Base-by-base conservation (phyloP, 2,888 invertebrate genomes). In the Arctia plantaginis region DNA sequence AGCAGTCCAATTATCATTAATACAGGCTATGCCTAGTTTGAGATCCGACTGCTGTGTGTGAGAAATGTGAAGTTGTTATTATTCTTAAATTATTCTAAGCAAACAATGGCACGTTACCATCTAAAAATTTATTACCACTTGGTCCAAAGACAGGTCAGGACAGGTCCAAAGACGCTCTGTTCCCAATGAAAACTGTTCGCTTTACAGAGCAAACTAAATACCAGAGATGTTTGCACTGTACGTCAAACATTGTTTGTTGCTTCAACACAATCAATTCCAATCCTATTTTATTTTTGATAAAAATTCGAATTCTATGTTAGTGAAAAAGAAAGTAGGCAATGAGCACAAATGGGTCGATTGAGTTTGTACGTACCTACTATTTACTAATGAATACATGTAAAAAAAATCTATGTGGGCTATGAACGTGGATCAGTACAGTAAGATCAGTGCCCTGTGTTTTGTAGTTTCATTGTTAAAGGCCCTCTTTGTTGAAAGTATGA, bases 121-220 rank as follows among this genome's bases (percentile, higher is more conserved):
- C n/a, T n/a, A n/a, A n/a, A n/a, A n/a, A n/a, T n/a, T n/a, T n/a
- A n/a, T n/a, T n/a, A n/a, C n/a, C n/a, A n/a, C n/a, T n/a, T n/a
- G n/a, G n/a, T n/a, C n/a, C n/a, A n/a, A n/a, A n/a, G n/a, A n/a
- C n/a, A n/a, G n/a, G n/a, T n/a, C n/a, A n/a, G n/a, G n/a, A n/a
- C n/a, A n/a, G n/a, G n/a, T n/a, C n/a, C n/a, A n/a, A n/a, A n/a
- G n/a, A n/a, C 73, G 72, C 76, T 72, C 68, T 76, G 30, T 67
- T 47, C 72, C 64, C 84, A 82, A 84, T 81, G 79, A 84, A 81
- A 83, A 82, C 82, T 78, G 80, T 80, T 79, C 80, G 79, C 79
- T 79, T 87, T 83, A 83, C 85, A 85, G 83, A 87, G 86, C 86
- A 87, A 86, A 88, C 86, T 84, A 85, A 86, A 84, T 83, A 84